These are phyloP conservation scores for Leptopterna dolabrata DNA, from an alignment of 2,888 invertebrate genomes.

Conservation along the genomic window DNA sequence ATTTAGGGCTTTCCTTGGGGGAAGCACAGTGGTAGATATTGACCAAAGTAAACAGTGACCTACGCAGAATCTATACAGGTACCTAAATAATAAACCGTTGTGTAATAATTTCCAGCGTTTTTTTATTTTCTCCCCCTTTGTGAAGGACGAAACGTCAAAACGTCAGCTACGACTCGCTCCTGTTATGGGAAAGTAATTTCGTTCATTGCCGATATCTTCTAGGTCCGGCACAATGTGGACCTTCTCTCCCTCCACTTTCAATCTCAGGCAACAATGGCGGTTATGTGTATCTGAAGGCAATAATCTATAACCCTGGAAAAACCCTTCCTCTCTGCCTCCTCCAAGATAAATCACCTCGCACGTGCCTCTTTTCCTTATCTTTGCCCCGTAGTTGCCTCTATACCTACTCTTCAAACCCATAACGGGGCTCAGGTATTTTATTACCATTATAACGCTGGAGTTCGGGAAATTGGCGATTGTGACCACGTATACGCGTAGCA, in stretches of 20 bases:
- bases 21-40: too few species aligned
- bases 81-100: too few species aligned
- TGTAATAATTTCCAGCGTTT: too few species aligned
- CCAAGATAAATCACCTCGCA: slow-evolving; percentile 29
- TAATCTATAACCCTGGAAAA: slow-evolving; percentile 14
- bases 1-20: too few species aligned
- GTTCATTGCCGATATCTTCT: neutral
- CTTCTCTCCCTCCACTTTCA: neutral
- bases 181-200: neutral
- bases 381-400: neutral
- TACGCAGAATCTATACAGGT: too few species aligned
- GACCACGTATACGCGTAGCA: slow-evolving; percentile 31
- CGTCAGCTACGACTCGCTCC: neutral
- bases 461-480: slow-evolving; percentile 37
- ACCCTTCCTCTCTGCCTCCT: neutral
- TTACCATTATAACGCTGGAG: slow-evolving; percentile 24
- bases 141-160: neutral
- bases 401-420: slow-evolving; percentile 25
- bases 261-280: slow-evolving; percentile 3
- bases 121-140: too few species aligned
- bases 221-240: neutral
- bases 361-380: slow-evolving; percentile 40
- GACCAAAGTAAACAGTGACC: too few species aligned
- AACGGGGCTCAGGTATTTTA: slow-evolving; percentile 29
- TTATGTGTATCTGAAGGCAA: slow-evolving; percentile 45